Percentiles rank a stretch among this genome's conserved stretches.
Conservation (phyloP, 2,113 vertebrate species). For the Acrocephalus arundinaceus region DNA sequence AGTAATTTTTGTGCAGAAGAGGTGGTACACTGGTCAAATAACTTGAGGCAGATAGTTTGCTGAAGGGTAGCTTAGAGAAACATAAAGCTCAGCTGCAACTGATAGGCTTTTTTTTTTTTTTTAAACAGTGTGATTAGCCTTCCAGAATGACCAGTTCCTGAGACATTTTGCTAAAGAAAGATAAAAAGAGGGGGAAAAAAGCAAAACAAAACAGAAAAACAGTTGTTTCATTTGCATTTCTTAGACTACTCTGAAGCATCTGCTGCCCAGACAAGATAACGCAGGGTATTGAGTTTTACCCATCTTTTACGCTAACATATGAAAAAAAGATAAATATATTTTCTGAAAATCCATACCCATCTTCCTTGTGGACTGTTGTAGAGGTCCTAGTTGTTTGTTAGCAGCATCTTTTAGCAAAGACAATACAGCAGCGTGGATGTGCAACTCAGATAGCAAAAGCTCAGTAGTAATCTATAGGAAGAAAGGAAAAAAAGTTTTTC, state of each 20-base stretch:
- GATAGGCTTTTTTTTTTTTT: not conserved
- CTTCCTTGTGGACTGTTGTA: not conserved
- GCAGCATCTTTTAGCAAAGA: not conserved
- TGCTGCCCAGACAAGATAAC: not conserved
- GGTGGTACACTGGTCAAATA: not conserved
- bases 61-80: not conserved
- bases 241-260: not conserved
- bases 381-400: not conserved
- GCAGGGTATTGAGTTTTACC: not conserved
- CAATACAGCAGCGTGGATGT: not conserved
- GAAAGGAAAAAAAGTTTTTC: not conserved
- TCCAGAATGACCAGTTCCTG: not conserved
- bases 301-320: not conserved
- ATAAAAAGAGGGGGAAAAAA: not conserved
- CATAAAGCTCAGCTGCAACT: not conserved
- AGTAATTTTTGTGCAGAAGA: not conserved
- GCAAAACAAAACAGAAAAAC: not conserved
- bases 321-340: not conserved
- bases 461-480: not conserved
- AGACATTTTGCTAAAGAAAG: not conserved
- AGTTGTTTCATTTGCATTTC: not conserved
- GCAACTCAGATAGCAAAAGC: not conserved
- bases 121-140: not conserved
- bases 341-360: not conserved
- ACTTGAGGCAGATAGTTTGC: not conserved